These are phyloP conservation scores for Notocelia uddmanniana DNA, from an alignment of 2,888 invertebrate species.

Conservation along the genomic window DNA sequence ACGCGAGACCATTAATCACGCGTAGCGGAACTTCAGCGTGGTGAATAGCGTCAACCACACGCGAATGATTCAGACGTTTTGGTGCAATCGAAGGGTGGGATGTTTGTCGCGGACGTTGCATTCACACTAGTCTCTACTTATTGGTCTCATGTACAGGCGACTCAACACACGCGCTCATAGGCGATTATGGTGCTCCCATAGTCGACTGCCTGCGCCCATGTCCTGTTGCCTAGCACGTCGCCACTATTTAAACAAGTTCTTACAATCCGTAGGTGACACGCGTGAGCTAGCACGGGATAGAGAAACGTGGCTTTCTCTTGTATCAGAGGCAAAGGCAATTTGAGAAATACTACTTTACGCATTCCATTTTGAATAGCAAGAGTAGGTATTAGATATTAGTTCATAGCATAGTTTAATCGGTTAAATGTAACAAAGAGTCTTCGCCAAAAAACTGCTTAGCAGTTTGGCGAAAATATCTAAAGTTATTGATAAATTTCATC, in stretches of 20 bases:
- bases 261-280: too few relatives aligned
- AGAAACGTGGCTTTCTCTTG: background rate
- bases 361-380: background rate
- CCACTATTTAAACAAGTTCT: too few relatives aligned
- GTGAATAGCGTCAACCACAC: constrained; percentile 81
- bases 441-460: too few relatives aligned
- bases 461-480: too few relatives aligned
- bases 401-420: too few relatives aligned
- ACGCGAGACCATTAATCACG: constrained; percentile 83
- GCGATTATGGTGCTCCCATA: too few relatives aligned
- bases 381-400: too few relatives aligned
- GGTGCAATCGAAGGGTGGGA: constrained; percentile 66
- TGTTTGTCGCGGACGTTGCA: constrained; percentile 44
- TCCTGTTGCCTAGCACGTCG: too few relatives aligned
- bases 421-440: too few relatives aligned
- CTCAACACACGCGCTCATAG: background rate
- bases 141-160: background rate
- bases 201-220: too few relatives aligned
- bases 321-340: background rate
- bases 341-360: background rate
- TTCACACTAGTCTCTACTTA: background rate
- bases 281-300: background rate
- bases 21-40: constrained; percentile 75
- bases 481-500: too few relatives aligned
- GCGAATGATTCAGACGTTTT: constrained; percentile 81